Evolutionary conservation across 2,888 invertebrate species (phyloP).

Genomic region (Mythimna impura): DNA sequence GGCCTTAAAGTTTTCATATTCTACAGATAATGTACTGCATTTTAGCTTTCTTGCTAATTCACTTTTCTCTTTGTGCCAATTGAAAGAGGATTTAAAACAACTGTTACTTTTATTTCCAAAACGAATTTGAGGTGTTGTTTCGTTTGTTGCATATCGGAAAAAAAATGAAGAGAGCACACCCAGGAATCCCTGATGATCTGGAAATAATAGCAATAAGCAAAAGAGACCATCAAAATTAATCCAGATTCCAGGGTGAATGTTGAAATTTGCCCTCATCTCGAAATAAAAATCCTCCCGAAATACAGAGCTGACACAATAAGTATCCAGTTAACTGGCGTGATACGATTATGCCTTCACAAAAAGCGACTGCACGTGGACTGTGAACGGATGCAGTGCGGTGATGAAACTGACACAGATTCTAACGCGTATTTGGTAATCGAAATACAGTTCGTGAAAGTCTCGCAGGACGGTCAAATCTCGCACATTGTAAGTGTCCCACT

Average conservation of each 20-base stretch:
- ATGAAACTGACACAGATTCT: conserved; percentile 91
- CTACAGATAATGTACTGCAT: conserved; percentile 12
- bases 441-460: conserved; percentile 89
- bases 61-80: conserved; percentile 33
- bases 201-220: conserved; percentile 7
- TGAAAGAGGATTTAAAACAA: conserved; percentile 34
- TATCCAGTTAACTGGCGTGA: conserved; percentile 64
- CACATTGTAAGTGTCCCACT: conserved; percentile 87
- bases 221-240: background rate
- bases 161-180: background rate
- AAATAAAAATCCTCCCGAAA: conserved; percentile 41
- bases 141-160: conserved; percentile 8
- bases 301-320: conserved; percentile 59
- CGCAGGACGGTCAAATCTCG: conserved; percentile 87
- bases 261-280: conserved; percentile 19
- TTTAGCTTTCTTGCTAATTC: conserved; percentile 35
- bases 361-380: conserved; percentile 79
- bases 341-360: conserved; percentile 74
- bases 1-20: conserved; percentile 8
- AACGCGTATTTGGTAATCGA: conserved; percentile 90
- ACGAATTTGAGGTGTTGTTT: conserved; percentile 14
- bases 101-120: conserved; percentile 40
- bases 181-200: background rate
- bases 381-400: conserved; percentile 87
- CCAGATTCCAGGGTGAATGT: conserved; percentile 7